phyloP scores from a whole-genome alignment of 2,888 invertebrate genomes.

The Pyrgus malvae region DNA sequence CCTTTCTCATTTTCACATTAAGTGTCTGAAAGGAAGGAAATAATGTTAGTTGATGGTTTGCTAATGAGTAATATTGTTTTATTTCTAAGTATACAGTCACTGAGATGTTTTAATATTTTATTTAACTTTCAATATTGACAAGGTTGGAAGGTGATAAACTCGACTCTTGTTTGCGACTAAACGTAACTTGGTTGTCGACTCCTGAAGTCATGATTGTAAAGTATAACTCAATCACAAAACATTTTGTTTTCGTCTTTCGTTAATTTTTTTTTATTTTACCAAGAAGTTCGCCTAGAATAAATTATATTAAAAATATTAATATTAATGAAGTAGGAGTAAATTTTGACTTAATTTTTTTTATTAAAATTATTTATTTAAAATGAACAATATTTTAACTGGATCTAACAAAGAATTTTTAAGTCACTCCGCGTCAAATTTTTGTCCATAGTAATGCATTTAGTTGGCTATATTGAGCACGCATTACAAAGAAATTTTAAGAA shows the following conservation, averaged over 20 bases:
- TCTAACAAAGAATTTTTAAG: background rate
- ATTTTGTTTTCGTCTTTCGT: background rate
- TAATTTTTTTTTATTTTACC: conserved; percentile 1
- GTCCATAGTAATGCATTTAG: conserved; percentile 4
- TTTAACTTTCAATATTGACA: no score
- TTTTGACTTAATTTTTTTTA: conserved; percentile 4
- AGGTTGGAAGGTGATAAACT: no score
- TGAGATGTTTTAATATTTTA: no score
- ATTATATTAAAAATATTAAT: background rate
- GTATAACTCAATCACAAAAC: background rate
- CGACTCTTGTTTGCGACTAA: no score
- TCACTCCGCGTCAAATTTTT: background rate
- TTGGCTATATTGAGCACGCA: background rate
- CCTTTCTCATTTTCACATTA: no score
- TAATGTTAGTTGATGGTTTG: no score
- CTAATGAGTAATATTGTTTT: no score
- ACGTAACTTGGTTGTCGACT: no score
- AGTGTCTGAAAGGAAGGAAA: no score
- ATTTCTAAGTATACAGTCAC: no score
- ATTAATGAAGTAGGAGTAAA: background rate
- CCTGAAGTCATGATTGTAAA: background rate
- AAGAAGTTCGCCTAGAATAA: background rate
- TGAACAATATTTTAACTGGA: background rate
- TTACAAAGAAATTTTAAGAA: background rate
- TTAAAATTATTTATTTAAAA: background rate